Base-by-base conservation (phyloP, 2,888 invertebrate species). In the Limenitis camilla region DNA sequence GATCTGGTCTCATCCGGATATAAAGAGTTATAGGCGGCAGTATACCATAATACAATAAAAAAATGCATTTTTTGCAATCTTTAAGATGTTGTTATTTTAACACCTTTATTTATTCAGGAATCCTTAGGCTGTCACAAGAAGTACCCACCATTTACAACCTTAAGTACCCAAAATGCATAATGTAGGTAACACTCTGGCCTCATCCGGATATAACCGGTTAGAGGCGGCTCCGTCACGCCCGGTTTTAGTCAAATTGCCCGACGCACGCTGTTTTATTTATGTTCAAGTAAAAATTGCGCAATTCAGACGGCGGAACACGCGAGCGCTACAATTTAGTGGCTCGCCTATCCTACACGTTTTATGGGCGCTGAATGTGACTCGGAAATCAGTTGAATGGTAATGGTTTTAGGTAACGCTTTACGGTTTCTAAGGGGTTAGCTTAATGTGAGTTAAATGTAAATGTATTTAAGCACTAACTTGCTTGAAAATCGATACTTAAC, bases 181-280 rank as follows among this genome's bases (percentile, higher is more conserved):
- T 61, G 53, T 55, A 61, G 40, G 53, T 52, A 40, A 46, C 42
- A 48, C 49, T 49, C 42, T 41, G 56, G 46, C 53, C 53, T 29
- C 43, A 54, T 41, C 48, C 46, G 46, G 41, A 53, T 51, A 53
- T 61, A 59, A 55, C 56, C 52, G 56, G 58, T 57, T 55, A 54
- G 52, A 50, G 47, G 49, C 51, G 50, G 52, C 61, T 61, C 51
- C 57, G 63, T 65, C 65, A 65, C 64, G 64, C 66, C 65, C 62
- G 76, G 80, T 83, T 82, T 83, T 82, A 83, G 73, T 72, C 74
- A 84, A 85, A 85, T 84, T 84, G 84, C 78, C 62, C 61, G 56
- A 65, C 72, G 70, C 69, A 68, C 67, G 67, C 45, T 81, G 75
- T 79, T 78, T 83, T 85, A 84, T 85, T 83, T 84, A 84, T 79